Base-by-base conservation (phyloP, 37 sponge, comb jelly and placozoan species). In the Trichoplax adhaerens region DNA sequence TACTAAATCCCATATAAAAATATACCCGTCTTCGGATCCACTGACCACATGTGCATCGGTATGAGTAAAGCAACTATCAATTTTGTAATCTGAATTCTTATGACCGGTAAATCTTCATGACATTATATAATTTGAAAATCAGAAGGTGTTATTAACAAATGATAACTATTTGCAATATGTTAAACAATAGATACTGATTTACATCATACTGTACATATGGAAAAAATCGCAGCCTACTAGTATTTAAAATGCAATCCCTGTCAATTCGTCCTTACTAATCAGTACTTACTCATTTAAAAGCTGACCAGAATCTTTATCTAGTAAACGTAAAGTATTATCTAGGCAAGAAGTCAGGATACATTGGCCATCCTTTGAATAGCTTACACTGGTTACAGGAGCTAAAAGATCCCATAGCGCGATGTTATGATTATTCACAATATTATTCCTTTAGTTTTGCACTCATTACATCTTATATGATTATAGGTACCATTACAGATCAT, bases 1-100 rank as follows among this genome's bases (percentile, higher is more conserved):
- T 60, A 92, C 89, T 5, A 92, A 69, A 57, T 92, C 93, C 93
- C 93, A 92, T 70, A 92, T 83, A 70, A 78, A 92, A 4, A 92
- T 85, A 54, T 69, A 75, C 5, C 93, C 93, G 71, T 92, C 86
- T 65, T 92, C 93, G 51, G 93, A 88, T 58, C 93, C 93, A 75
- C 93, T 85, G 66, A 92, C 74, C 1, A 88, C 69, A 71, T 82
- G 76, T 48, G 83, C 79, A 74, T 92, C 93, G 3, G 81, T 89
- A 70, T 84, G 82, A 29, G 89, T 72, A 1, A 86, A 72, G 58
- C 80, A 81, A 58, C 83, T 82, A 77, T 87, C 89, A 54, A 92
- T 49, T 67, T 88, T 92, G 74, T 92, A 92, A 55, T 88, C 86
- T 3, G 57, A 53, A 57, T 80, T 88, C 54, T 61, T 62, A 63